Evolutionary conservation across 2,888 invertebrate genomes (phyloP).

Genomic region (Drosophila cracens): DNA sequence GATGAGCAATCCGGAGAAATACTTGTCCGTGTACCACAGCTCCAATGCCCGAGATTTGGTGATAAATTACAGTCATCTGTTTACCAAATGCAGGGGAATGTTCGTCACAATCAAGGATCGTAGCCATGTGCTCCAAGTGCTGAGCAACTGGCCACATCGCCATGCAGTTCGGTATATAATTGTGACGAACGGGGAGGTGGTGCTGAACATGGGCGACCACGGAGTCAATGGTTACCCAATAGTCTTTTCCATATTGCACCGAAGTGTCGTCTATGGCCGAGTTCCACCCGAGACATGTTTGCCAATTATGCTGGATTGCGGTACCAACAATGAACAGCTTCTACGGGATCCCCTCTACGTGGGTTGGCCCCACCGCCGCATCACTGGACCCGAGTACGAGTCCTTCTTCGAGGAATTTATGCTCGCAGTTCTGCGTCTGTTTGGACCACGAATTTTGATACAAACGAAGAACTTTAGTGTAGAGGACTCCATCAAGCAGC

Average conservation of each 20-base stretch:
- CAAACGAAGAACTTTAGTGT: conserved; percentile 41
- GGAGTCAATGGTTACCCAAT: conserved; percentile 37
- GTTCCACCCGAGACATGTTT: conserved; percentile 50
- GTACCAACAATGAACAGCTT: conserved; percentile 57
- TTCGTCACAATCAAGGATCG: conserved; percentile 56
- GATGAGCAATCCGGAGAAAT: conserved; percentile 27
- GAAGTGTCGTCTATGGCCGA: conserved; percentile 54
- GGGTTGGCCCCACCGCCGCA: conserved; percentile 46
- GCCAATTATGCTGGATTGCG: conserved; percentile 56
- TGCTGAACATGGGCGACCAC: conserved; percentile 48
- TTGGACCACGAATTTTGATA: conserved; percentile 49
- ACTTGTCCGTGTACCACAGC: conserved; percentile 27
- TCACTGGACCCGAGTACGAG: conserved; percentile 4
- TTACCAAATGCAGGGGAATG: conserved; percentile 7
- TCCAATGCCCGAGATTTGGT: conserved; percentile 3
- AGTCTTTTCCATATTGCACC: conserved; percentile 18
- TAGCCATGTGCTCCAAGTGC: conserved; percentile 49
- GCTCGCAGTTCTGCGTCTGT: conserved; percentile 42
- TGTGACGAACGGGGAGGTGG: conserved; percentile 47
- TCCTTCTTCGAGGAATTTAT: conserved; percentile 64
- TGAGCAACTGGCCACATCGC: conserved; percentile 56
- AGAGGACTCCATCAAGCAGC: not conserved
- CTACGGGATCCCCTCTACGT: conserved; percentile 19
- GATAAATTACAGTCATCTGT: not conserved
- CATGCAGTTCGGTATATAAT: conserved; percentile 37